phyloP scores from a whole-genome alignment of 1,140 invertebrate genomes.

The Coenobita brevimanus region DNA sequence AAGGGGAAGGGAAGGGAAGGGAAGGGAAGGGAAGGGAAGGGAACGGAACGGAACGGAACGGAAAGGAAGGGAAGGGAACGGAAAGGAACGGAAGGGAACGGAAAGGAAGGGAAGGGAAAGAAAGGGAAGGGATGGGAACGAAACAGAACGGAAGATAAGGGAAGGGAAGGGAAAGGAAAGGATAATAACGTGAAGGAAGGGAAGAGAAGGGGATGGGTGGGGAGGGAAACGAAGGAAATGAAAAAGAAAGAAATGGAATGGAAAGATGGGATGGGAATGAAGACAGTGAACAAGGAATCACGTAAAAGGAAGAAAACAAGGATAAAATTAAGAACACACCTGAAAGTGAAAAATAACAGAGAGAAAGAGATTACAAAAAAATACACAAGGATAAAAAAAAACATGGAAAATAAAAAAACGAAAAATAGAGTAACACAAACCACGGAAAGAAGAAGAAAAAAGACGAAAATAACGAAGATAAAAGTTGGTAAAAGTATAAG shows the following conservation, averaged over 20 bases:
- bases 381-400: background rate
- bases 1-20: background rate
- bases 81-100: background rate
- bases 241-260: background rate
- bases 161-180: background rate
- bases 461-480: no score
- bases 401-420: no score
- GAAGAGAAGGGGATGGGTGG: background rate
- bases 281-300: background rate
- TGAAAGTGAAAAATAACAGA: background rate
- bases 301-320: background rate
- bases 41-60: background rate
- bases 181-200: background rate
- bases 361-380: background rate
- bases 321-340: background rate
- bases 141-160: background rate
- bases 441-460: no score
- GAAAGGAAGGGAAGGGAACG: background rate
- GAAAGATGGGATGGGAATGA: background rate
- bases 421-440: no score
- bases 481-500: no score
- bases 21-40: background rate
- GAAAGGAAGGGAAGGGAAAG: background rate
- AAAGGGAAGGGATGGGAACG: background rate
- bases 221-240: background rate